A percentile compares a stretch with the other conserved stretches of the same genome.
These are phyloP conservation scores for Erebia ligea DNA, from an alignment of 2,888 invertebrate species.

Conservation along the genomic window DNA sequence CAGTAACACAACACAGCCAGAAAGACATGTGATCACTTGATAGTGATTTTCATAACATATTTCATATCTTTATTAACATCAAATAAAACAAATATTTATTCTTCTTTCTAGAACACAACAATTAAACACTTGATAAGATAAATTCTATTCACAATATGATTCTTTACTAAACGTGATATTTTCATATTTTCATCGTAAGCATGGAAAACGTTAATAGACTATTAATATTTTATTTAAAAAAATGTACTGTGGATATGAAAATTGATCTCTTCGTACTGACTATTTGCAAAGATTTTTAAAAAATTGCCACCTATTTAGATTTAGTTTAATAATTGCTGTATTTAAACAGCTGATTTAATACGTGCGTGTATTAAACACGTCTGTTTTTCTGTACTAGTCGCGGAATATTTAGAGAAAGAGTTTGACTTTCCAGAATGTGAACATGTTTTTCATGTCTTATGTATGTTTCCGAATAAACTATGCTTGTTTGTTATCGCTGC, in stretches of 20 bases:
- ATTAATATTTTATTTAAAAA: too few relatives aligned
- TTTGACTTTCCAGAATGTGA: constrained; percentile 4
- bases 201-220: too few relatives aligned
- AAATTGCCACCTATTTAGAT: background rate
- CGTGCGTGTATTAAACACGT: background rate
- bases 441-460: constrained; percentile 9
- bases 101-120: constrained; percentile 12
- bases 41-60: background rate
- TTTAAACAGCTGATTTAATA: too few relatives aligned
- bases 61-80: background rate
- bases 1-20: background rate
- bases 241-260: too few relatives aligned
- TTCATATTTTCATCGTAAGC: background rate
- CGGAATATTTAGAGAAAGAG: constrained; percentile 5
- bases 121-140: constrained; percentile 30
- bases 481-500: constrained; percentile 12
- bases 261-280: too few relatives aligned
- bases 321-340: background rate
- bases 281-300: too few relatives aligned
- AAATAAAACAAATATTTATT: constrained; percentile 1
- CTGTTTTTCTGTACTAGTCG: background rate
- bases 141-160: background rate
- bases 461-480: constrained; percentile 11
- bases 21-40: background rate
- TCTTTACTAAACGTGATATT: background rate